These are phyloP conservation scores for Chirona hameri DNA, from an alignment of 2,888 invertebrate species.

Conservation along the genomic window DNA sequence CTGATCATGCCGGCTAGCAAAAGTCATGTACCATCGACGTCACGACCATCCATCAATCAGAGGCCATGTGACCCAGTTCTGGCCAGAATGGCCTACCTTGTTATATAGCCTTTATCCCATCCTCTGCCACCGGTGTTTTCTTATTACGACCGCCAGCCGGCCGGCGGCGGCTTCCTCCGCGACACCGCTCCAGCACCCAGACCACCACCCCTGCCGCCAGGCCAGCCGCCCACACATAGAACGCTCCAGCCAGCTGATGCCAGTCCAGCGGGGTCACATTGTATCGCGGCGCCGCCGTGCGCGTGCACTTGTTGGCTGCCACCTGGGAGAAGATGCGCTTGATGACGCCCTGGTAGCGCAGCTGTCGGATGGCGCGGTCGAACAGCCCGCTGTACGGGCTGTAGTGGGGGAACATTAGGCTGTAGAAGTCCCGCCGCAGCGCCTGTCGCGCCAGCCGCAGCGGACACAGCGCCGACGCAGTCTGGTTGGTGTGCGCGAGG, in stretches of 20 bases:
- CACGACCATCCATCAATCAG: too few relatives aligned
- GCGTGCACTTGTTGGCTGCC: not conserved
- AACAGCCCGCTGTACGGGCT: not conserved
- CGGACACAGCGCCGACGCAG: not conserved
- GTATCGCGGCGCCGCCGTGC: not conserved
- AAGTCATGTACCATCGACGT: too few relatives aligned
- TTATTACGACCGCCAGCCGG: not conserved
- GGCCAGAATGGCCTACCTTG: too few relatives aligned
- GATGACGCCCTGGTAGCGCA: constrained; percentile 8
- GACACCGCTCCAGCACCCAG: not conserved
- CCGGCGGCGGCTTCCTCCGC: not conserved
- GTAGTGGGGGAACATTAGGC: not conserved
- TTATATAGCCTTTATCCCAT: too few relatives aligned
- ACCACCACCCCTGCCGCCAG: not conserved
- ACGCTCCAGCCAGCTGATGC: not conserved
- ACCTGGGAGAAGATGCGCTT: not conserved
- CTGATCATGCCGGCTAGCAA: too few relatives aligned
- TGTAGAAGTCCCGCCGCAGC: constrained; percentile 6
- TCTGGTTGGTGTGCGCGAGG: not conserved
- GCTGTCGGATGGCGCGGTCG: not conserved
- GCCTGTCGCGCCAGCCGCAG: not conserved
- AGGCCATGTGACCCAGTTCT: too few relatives aligned
- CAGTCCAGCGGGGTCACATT: not conserved
- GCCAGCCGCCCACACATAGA: not conserved
- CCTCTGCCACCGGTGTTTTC: not conserved